Evolutionary conservation across 2,888 invertebrate species (phyloP).

Genomic region (Lysandra coridon): DNA sequence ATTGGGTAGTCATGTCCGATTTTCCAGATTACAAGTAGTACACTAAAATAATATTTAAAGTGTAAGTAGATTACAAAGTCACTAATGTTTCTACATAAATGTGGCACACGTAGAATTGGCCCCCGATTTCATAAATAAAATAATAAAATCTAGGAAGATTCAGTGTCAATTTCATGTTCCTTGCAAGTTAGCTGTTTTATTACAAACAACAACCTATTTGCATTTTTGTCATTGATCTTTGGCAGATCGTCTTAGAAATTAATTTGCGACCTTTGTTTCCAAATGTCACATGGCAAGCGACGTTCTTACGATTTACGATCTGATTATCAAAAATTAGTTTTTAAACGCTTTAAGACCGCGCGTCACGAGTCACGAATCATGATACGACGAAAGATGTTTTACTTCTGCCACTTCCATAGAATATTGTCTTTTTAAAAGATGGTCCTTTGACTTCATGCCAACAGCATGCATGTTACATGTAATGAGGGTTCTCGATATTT

Average conservation of each 20-base stretch:
- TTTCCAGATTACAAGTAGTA: neutral
- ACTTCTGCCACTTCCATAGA: no score
- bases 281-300: neutral
- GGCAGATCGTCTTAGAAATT: neutral
- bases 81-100: conserved; percentile 19
- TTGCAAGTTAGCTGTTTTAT: neutral
- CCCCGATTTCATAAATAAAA: conserved; percentile 21
- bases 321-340: no score
- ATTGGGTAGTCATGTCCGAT: neutral
- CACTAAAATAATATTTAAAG: neutral
- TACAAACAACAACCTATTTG: neutral
- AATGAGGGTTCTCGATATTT: no score
- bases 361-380: no score
- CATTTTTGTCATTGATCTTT: neutral
- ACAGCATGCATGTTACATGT: no score
- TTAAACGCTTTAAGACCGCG: no score
- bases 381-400: no score
- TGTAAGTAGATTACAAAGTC: neutral
- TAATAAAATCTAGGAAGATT: neutral
- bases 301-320: neutral
- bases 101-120: conserved; percentile 28
- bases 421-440: no score
- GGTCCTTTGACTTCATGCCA: no score
- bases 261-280: neutral
- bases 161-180: neutral